Conservation (phyloP, 2,113 vertebrate genomes). For the Quiscalus mexicanus region DNA sequence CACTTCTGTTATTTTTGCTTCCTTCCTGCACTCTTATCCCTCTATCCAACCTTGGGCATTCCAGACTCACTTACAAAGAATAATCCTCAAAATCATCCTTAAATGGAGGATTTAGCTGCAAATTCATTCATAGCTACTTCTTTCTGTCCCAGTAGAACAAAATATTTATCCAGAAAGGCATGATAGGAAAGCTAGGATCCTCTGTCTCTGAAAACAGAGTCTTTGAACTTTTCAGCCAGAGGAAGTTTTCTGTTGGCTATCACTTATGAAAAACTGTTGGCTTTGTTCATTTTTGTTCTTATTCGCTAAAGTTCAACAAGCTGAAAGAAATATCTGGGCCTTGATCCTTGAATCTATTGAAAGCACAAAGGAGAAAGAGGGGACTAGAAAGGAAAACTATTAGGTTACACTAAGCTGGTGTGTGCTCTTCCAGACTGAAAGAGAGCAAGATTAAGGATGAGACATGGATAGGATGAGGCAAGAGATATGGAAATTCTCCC, state of each 20-base stretch:
- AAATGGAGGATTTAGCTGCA: background rate
- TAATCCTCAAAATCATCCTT: background rate
- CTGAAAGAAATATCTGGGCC: slow-evolving; percentile 24
- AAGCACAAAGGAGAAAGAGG: slow-evolving; percentile 18
- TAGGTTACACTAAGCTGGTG: background rate
- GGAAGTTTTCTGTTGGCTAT: slow-evolving; percentile 62
- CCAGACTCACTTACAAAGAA: background rate
- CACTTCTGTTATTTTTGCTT: background rate
- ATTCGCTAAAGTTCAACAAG: background rate
- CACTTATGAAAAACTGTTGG: slow-evolving; percentile 45
- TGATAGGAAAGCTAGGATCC: background rate
- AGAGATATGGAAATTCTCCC: slow-evolving; percentile 6
- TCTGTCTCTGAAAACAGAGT: background rate
- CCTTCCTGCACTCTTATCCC: background rate
- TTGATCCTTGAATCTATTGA: slow-evolving; percentile 43
- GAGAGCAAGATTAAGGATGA: background rate
- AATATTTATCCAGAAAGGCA: slow-evolving; percentile 5
- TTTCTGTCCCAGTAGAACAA: background rate
- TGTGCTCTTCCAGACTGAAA: slow-evolving; percentile 7
- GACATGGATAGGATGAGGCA: background rate
- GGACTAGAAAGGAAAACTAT: slow-evolving; percentile 7
- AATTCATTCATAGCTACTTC: background rate
- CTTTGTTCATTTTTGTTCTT: slow-evolving; percentile 54
- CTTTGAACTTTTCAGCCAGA: slow-evolving; percentile 58
- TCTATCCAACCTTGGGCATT: background rate